Evolutionary conservation across 2,113 vertebrate genomes (phyloP).

Genomic region (Agelaius tricolor): DNA sequence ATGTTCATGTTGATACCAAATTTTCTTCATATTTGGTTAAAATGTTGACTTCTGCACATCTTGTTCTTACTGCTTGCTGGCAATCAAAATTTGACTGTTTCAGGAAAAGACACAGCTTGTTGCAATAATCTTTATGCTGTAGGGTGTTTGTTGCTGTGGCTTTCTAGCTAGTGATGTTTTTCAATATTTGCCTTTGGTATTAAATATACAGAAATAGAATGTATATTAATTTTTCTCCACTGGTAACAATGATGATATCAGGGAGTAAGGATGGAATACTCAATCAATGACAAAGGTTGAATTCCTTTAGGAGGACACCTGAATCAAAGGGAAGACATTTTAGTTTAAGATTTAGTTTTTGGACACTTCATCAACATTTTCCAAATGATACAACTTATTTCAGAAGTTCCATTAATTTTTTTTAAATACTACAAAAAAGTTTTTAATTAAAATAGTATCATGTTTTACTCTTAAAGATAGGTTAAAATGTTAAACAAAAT

Average conservation of each 20-base stretch:
- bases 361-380: not conserved
- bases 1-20: not conserved
- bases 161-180: not conserved
- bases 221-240: not conserved
- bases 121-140: not conserved
- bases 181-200: not conserved
- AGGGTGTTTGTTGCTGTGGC: not conserved
- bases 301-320: not conserved
- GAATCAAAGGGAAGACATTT: not conserved
- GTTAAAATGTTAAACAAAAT: not conserved
- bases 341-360: not conserved
- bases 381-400: not conserved
- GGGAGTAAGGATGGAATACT: not conserved
- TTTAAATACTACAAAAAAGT: not conserved
- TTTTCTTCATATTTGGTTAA: not conserved
- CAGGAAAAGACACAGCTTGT: not conserved
- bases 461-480: not conserved
- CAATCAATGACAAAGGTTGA: not conserved
- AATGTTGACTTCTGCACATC: not conserved
- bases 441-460: not conserved
- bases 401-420: not conserved
- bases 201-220: not conserved
- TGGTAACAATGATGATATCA: not conserved
- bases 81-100: not conserved
- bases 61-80: not conserved